phyloP scores from a whole-genome alignment of 2,113 vertebrate genomes.

The Saccopteryx leptura region DNA sequence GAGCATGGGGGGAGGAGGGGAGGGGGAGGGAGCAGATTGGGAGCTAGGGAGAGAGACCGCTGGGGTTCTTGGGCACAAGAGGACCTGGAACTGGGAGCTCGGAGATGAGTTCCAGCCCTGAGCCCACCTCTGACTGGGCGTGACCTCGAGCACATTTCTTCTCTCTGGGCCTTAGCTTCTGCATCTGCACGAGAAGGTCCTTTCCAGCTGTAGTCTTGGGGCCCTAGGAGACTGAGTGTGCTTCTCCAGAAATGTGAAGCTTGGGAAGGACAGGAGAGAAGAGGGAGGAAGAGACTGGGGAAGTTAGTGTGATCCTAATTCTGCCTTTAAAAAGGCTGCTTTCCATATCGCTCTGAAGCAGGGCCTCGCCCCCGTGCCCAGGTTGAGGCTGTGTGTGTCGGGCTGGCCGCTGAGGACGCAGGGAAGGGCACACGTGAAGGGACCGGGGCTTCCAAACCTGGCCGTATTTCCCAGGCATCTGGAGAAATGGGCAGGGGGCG shows the following conservation, averaged over 20 bases:
- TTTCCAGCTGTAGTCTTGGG: not conserved
- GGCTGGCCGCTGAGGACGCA: not conserved
- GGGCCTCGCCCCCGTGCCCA: not conserved
- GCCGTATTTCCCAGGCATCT: not conserved
- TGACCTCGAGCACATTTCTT: not conserved
- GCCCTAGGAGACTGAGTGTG: not conserved
- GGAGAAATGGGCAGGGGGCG: not conserved
- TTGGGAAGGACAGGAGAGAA: not conserved
- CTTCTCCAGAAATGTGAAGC: not conserved
- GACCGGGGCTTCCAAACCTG: not conserved
- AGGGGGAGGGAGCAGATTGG: not conserved
- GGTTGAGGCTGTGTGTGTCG: not conserved
- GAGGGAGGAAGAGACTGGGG: not conserved
- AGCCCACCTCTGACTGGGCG: not conserved
- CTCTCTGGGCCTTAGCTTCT: not conserved
- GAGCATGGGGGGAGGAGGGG: not conserved
- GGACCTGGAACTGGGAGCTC: not conserved
- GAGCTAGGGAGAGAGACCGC: not conserved
- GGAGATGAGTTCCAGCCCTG: not conserved
- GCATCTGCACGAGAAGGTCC: not conserved
- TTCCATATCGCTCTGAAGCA: not conserved
- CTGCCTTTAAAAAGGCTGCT: not conserved
- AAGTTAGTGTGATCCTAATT: not conserved
- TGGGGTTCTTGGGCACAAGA: not conserved
- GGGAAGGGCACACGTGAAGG: not conserved